Evolutionary conservation across 2,888 invertebrate species (phyloP).

Genomic region (Archips xylosteana): DNA sequence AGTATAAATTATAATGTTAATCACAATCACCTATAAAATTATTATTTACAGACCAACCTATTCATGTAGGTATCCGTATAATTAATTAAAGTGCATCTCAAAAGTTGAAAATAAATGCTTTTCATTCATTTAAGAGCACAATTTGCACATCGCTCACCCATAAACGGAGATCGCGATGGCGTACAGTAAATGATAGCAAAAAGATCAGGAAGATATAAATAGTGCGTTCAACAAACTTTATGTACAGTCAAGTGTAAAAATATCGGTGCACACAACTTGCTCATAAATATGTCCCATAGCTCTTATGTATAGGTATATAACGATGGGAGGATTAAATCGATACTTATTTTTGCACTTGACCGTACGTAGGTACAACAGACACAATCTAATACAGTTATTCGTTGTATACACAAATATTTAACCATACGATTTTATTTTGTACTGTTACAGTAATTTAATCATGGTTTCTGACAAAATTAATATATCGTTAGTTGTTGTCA

Average conservation of each 20-base stretch:
- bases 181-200: slow-evolving; percentile 15
- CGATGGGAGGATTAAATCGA: too few relatives aligned
- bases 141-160: slow-evolving; percentile 2
- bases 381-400: neutral
- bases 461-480: neutral
- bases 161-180: neutral
- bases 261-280: too few relatives aligned
- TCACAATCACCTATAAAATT: neutral
- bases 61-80: neutral
- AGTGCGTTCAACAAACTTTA: slow-evolving; percentile 21
- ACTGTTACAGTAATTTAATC: neutral
- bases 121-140: neutral
- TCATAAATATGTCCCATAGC: too few relatives aligned
- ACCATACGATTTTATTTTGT: neutral
- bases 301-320: too few relatives aligned
- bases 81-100: neutral
- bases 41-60: neutral
- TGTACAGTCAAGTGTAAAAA: too few relatives aligned
- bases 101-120: neutral
- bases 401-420: neutral
- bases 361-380: neutral
- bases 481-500: too few relatives aligned
- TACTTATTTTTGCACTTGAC: too few relatives aligned
- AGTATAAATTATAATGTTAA: neutral
- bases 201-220: slow-evolving; percentile 10